These are phyloP conservation scores for Alcis repandata DNA, from an alignment of 2,888 invertebrate species.

Conservation along the genomic window DNA sequence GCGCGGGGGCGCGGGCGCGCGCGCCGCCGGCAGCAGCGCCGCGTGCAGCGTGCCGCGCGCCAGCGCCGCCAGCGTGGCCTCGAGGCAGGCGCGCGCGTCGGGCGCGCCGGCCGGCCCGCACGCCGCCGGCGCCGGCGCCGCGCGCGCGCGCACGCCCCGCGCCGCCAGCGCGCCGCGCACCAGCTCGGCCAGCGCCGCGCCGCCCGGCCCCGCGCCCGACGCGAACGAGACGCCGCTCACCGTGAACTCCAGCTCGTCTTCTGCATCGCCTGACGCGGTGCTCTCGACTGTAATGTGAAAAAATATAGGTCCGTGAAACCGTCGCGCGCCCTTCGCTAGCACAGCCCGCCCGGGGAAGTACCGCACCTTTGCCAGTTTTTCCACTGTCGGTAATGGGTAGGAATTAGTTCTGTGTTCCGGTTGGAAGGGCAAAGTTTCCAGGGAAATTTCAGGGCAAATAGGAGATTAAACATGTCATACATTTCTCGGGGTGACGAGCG, in stretches of 20 bases:
- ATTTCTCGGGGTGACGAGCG: too few species aligned
- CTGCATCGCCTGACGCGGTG: not conserved
- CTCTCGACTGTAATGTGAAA: not conserved
- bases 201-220: constrained; percentile 11
- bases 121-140: constrained; percentile 26
- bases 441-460: too few species aligned
- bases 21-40: constrained; percentile 47
- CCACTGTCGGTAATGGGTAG: too few species aligned
- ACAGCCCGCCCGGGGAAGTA: not conserved
- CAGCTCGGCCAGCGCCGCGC: constrained; percentile 32
- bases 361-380: too few species aligned
- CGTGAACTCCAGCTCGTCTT: not conserved
- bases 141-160: constrained; percentile 32
- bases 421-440: too few species aligned
- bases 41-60: constrained; percentile 48
- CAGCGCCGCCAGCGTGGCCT: constrained; percentile 55
- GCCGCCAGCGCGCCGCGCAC: constrained; percentile 48
- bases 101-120: constrained; percentile 29
- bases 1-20: constrained; percentile 42
- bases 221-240: constrained; percentile 22
- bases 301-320: not conserved
- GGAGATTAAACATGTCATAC: too few species aligned
- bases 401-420: too few species aligned
- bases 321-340: not conserved
- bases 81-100: constrained; percentile 39